phyloP scores from a whole-genome alignment of 2,888 invertebrate genomes.

The Drosophila cognata region DNA sequence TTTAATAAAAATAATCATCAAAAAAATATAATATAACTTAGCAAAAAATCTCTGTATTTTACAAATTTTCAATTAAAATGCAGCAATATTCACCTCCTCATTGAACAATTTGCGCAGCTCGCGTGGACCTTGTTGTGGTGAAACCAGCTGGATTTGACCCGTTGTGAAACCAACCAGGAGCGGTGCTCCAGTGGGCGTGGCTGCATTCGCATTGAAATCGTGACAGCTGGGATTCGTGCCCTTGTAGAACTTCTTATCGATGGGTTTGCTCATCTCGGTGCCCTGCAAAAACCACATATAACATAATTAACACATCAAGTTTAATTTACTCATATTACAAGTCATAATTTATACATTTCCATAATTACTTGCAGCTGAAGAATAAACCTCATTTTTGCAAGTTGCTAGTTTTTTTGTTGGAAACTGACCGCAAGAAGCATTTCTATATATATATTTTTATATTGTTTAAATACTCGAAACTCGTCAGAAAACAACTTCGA shows the following conservation, averaged over 20 bases:
- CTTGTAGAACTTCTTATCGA: conserved; percentile 99
- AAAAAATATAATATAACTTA: background rate
- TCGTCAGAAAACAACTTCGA: background rate
- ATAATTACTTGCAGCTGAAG: background rate
- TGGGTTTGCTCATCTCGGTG: conserved; percentile 97
- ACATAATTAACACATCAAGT: background rate
- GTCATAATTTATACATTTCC: background rate
- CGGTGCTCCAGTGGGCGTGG: conserved; percentile 93
- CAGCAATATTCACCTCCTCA: conserved; percentile 91
- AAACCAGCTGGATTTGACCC: conserved; percentile 98
- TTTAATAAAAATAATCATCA: background rate
- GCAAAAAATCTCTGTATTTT: background rate
- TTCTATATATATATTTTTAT: background rate
- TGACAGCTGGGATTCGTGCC: conserved; percentile 99
- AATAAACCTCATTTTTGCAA: background rate
- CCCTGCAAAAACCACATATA: conserved; percentile 87
- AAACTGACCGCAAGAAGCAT: background rate
- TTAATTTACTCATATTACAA: background rate
- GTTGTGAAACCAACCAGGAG: conserved; percentile 98
- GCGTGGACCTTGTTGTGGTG: conserved; percentile 98
- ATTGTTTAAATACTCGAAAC: background rate
- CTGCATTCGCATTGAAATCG: conserved; percentile 96
- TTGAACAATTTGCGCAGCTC: conserved; percentile 98
- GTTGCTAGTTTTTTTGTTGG: background rate
- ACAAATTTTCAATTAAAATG: background rate